Base-by-base conservation (phyloP, 64 coral and sea anemone genomes). In the Orbicella faveolata region DNA sequence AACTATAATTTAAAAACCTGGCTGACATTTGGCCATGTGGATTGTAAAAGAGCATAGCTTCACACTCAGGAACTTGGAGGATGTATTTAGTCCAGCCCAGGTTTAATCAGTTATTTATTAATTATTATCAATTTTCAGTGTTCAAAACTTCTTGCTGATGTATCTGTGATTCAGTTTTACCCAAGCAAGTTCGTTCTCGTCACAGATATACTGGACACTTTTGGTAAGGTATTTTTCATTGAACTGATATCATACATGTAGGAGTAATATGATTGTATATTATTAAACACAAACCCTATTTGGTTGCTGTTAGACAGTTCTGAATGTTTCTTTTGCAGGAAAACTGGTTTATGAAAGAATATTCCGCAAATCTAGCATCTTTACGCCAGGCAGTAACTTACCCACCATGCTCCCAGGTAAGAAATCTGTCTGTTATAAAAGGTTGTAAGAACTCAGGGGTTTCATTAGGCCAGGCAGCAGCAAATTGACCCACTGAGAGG, bases 141-240 rank as follows among this genome's bases (percentile, higher is more conserved):
- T 93, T 94, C 97, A 25, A 99, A 99, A 86, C 84, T 99, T 74
- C 93, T 99, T 35, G 88, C 97, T 6, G 94, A 95, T 72, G 86
- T 95, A 34, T 88, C 90, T 1, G 97, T 99, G 2, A 99, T 99
- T 86, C 90, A 93, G 84, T 99, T 99, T 34, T 99, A 99, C 44
- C 97, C 97, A 34, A 99, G 97, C 90, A 99, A 99, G 76, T 99
- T 99, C 95, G 97, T 99, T 73, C 91, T 99, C 44, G 90, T 99
- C 26, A 99, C 97, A 68, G 97, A 99, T 64, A 95, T 99, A 26
- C 79, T 99, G 23, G 97, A 99, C 74, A 99, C 94, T 34, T 99
- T 99, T 95, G 97, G 97, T 99, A 36, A 95, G 97, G 4, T 66
- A 17, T 66, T 66, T 66, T 66, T 19, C 39, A 41, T 41, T 41